Evolutionary conservation across 1,140 invertebrate genomes (phyloP).

Genomic region (Chironomus tepperi): DNA sequence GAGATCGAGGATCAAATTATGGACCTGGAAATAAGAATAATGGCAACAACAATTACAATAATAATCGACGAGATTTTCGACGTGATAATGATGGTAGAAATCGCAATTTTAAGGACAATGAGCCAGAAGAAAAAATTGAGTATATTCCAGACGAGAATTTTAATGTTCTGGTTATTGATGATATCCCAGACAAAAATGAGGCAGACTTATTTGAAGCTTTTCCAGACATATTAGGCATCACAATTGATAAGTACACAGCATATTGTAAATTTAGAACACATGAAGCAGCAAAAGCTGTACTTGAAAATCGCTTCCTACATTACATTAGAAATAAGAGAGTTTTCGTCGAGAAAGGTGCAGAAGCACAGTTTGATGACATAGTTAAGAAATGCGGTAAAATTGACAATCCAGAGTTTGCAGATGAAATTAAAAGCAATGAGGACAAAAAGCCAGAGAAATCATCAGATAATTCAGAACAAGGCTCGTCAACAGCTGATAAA

Average conservation of each 20-base stretch:
- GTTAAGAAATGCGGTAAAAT: constrained; percentile 27
- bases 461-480: constrained; percentile 26
- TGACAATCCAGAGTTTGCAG: constrained; percentile 20
- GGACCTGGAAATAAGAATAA: background rate
- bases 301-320: constrained; percentile 5
- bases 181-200: background rate
- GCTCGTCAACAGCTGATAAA: constrained; percentile 31
- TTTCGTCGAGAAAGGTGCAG: constrained; percentile 31
- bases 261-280: background rate
- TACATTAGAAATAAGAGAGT: constrained; percentile 26
- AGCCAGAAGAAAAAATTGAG: background rate
- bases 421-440: constrained; percentile 11
- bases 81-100: background rate
- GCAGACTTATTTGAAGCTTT: background rate
- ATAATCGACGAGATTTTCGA: background rate
- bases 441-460: background rate
- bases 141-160: background rate
- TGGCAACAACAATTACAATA: background rate
- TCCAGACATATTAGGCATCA: background rate
- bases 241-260: background rate
- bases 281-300: background rate
- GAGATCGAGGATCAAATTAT: background rate
- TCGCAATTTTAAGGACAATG: background rate
- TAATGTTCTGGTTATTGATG: background rate
- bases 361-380: constrained; percentile 34